Conservation (phyloP, 2,888 invertebrate species). For the Ormyrus rosae region DNA sequence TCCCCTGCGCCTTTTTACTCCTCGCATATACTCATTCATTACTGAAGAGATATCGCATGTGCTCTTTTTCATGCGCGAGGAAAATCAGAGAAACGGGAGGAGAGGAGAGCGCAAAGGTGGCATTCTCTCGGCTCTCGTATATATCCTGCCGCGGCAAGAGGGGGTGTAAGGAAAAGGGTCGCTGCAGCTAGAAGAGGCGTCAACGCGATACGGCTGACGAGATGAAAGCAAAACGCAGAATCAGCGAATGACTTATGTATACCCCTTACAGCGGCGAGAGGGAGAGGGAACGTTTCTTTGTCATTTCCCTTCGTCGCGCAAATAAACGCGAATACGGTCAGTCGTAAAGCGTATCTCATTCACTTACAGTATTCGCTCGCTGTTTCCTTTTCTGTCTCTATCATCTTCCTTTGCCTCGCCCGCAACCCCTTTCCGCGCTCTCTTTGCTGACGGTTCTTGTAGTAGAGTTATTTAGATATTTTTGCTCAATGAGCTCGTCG, state of each 20-base stretch:
- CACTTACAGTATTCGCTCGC: background rate
- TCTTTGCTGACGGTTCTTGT: conserved; percentile 14
- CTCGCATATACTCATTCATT: conserved; percentile 6
- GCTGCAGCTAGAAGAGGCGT: conserved; percentile 20
- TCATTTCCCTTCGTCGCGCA: conserved; percentile 38
- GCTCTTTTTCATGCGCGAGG: background rate
- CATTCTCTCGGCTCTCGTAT: background rate
- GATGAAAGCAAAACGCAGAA: conserved; percentile 45
- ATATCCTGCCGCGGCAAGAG: background rate
- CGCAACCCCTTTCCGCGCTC: background rate
- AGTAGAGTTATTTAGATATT: conserved; percentile 13
- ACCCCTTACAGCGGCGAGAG: too few species aligned
- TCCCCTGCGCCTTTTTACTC: background rate
- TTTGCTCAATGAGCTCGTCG: conserved; percentile 24
- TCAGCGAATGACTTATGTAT: conserved; percentile 38
- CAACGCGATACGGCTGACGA: conserved; percentile 16
- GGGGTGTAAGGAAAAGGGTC: background rate
- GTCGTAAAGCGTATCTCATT: conserved; percentile 60
- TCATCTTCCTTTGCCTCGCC: background rate
- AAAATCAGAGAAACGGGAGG: too few species aligned
- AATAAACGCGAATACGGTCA: conserved; percentile 60
- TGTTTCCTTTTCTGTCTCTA: background rate
- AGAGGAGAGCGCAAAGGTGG: background rate
- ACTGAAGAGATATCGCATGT: background rate
- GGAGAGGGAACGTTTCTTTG: conserved; percentile 41